Base-by-base conservation (phyloP, 2,888 invertebrate species). In the Strigamia maritima region DNA sequence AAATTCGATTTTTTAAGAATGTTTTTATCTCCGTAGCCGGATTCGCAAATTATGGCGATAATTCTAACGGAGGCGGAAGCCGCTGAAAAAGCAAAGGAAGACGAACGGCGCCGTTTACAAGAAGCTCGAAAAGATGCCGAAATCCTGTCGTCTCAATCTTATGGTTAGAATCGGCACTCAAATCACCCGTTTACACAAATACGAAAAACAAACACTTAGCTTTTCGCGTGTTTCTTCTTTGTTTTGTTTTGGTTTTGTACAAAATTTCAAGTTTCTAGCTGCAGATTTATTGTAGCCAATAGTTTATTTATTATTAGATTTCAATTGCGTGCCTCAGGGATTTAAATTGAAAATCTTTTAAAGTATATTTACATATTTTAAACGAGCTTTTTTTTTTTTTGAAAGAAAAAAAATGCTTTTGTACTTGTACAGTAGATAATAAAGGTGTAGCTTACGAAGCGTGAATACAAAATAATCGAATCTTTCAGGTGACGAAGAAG, bases 41-140 rank as follows among this genome's bases (percentile, higher is more conserved):
- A 84, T 24, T 81, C 82, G 44, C 83, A 84, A 80, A 81, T 85
- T 28, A 83, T 86, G 83, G 84, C 82, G 0, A 80, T 86, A 22
- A 19, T 79, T n/a, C 16, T 76, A 19, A 44, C 82, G 8, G 81
- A 83, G 10, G 81, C 83, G 2, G 84, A 85, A 80, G 82, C 82
- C 1, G 83, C 84, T 38, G 83, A 83, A 7, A 81, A 81, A 14
- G 74, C 79, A n/a, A 81, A 83, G 44, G 83, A 85, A 44, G 82
- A 83, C 8, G 80, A 84, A n/a, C 77, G 81, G 1, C 76, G 80
- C 12, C 82, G 83, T 31, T 81, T 85, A 16, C 81, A 82, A 76
- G 83, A 82, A 76, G 84, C 84, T 16, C 81, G 84, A 78, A 82
- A 84, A 79, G 85, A 85, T 74, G 85, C 86, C 22, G 79, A 79